Percentiles rank a stretch among this genome's conserved stretches.
Evolutionary conservation across 1,140 invertebrate species (phyloP).

Genomic region (Diprion similis): DNA sequence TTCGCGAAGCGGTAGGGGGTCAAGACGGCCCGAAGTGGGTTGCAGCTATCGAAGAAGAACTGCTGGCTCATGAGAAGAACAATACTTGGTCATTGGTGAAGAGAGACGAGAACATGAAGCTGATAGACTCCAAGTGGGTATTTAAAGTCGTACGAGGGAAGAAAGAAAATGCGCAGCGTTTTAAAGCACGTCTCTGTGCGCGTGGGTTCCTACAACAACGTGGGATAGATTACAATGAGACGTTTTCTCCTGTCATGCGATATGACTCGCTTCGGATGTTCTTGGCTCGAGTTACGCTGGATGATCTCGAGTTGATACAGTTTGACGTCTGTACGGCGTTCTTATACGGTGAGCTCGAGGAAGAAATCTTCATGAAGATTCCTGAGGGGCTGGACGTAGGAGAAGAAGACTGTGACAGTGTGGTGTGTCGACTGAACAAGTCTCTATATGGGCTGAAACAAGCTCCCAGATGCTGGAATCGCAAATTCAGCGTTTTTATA

Average conservation of each 20-base stretch:
- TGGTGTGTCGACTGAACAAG: constrained; percentile 33
- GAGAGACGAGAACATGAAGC: not conserved
- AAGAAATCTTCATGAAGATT: not conserved
- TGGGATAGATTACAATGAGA: not conserved
- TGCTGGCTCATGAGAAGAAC: not conserved
- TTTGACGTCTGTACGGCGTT: constrained; percentile 17
- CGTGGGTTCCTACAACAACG: not conserved
- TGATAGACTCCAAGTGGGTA: not conserved
- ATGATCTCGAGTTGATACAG: constrained; percentile 12
- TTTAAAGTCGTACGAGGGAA: not conserved
- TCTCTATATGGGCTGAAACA: constrained; percentile 52
- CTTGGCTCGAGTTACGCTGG: constrained; percentile 7
- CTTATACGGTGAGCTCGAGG: not conserved
- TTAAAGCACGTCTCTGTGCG: not conserved
- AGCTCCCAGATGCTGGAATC: constrained; percentile 45
- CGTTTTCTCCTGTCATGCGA: not conserved
- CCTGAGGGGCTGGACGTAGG: constrained; percentile 15
- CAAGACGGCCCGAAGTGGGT: not conserved
- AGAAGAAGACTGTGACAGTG: constrained; percentile 30
- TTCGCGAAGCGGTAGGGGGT: not conserved
- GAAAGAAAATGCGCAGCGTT: not conserved
- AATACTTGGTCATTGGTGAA: not conserved
- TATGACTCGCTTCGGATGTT: constrained; percentile 20
- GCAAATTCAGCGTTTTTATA: constrained; percentile 35
- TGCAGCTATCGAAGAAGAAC: not conserved